Conservation (phyloP, 1,140 invertebrate genomes). For the Bombus impatiens region DNA sequence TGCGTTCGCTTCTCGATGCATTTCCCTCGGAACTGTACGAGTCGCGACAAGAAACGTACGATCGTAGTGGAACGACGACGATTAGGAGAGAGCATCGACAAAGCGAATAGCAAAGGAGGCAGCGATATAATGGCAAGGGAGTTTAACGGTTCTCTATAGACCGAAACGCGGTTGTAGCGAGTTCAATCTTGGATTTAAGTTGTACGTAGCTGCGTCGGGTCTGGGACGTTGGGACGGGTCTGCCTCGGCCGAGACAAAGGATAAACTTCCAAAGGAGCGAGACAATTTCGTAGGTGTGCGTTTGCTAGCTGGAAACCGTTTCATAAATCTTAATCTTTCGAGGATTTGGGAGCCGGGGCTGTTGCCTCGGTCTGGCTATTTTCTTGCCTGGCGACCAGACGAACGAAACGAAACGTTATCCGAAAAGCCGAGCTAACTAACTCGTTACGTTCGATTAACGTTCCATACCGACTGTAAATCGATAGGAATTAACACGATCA, state of each 20-base stretch:
- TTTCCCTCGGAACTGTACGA: neutral
- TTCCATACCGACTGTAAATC: neutral
- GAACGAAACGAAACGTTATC: neutral
- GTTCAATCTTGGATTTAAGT: neutral
- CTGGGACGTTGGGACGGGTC: neutral
- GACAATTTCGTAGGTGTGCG: neutral
- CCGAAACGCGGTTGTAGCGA: neutral
- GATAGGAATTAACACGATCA: conserved; percentile 9
- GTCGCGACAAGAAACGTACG: neutral
- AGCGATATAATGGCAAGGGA: neutral
- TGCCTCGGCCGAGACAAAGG: neutral
- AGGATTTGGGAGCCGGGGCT: neutral
- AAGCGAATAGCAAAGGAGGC: no score
- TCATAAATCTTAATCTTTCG: conserved; percentile 1
- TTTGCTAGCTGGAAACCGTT: neutral
- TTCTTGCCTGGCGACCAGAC: no score
- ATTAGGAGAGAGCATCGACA: neutral
- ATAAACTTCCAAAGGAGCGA: neutral
- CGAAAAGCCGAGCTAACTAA: neutral
- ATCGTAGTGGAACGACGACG: neutral
- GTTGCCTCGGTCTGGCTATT: neutral
- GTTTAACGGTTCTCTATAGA: neutral
- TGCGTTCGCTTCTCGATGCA: no score
- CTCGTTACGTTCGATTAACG: conserved; percentile 28
- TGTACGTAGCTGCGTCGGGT: neutral